phyloP scores from a whole-genome alignment of 2,888 invertebrate species.

The Meta bourneti region DNA sequence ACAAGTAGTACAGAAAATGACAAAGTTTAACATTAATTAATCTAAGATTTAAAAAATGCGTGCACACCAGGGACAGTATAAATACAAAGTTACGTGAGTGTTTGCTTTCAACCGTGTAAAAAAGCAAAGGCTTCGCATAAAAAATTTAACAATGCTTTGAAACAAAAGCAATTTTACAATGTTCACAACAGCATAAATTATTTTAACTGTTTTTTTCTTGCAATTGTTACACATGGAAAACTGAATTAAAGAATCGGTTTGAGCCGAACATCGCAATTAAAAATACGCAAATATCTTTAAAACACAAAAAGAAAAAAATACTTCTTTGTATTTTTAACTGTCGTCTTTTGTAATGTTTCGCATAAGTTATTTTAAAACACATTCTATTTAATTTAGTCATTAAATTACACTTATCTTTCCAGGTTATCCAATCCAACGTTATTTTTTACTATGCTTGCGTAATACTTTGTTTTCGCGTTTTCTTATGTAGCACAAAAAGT shows the following conservation, averaged over 20 bases:
- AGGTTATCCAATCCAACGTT: not conserved
- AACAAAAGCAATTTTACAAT: not conserved
- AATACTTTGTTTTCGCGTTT: constrained; percentile 18
- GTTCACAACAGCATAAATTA: not conserved
- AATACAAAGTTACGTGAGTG: not conserved
- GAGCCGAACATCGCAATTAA: not conserved
- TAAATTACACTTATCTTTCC: constrained; percentile 18
- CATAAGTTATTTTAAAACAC: not conserved
- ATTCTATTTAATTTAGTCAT: constrained; percentile 43
- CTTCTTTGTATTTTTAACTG: not conserved
- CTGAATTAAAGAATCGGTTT: not conserved
- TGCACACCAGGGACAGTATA: not conserved
- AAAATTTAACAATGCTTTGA: not conserved
- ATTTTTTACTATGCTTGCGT: not conserved
- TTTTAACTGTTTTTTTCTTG: not conserved
- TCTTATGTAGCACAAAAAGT: not conserved
- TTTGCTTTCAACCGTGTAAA: not conserved
- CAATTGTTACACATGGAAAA: not conserved
- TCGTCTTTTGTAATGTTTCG: not conserved
- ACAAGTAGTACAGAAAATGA: not conserved
- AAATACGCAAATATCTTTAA: not conserved
- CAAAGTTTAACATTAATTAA: not conserved
- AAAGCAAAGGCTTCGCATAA: not conserved
- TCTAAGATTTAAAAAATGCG: not conserved
- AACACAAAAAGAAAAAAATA: not conserved